Base-by-base conservation (phyloP, 2,888 invertebrate species). In the Junonia oenone region DNA sequence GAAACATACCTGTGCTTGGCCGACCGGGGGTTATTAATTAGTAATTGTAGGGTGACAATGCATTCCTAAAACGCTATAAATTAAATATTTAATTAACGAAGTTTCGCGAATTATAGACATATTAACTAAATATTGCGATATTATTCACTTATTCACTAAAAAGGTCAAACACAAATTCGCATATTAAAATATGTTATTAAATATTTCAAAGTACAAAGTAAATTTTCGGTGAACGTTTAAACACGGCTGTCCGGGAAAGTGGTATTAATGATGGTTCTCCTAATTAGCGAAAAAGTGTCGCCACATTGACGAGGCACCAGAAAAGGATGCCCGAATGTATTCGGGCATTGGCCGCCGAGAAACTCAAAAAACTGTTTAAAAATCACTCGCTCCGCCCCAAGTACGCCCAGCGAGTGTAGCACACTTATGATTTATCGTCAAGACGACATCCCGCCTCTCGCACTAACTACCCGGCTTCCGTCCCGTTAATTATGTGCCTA, bases 301-400 rank as follows among this genome's bases (percentile, higher is more conserved):
- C 81, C 80, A 78, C 62, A 64, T 65, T 67, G 78, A 76, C 74
- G 65, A 71, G 76, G 78, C 78, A 76, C 83, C 84, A 78, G 83
- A 86, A 83, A 87, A 83, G 87, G 86, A 83, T 73, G 79, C 71
- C 75, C 78, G 79, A 81, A 80, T 80, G 69, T 77, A 78, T 77
- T 73, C 79, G 78, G 76, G 82, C 83, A 86, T 88, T 88, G 89
- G 89, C 77, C 79, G 78, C 71, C 65, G 73, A 70, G 73, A 76
- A 78, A 80, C 83, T 86, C 85, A 88, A 89, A 89, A 89, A 89
- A 89, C 85, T 81, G 85, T 88, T 89, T 88, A 88, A 88, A 88
- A 88, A 81, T 86, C 81, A 83, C 75, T 88, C 79, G 89, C 89
- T 71, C 87, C 89, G 83, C 89, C 89, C 80, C 78, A 78, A 68